Evolutionary conservation across 1,140 invertebrate species (phyloP).

Genomic region (Platyura marginata): DNA sequence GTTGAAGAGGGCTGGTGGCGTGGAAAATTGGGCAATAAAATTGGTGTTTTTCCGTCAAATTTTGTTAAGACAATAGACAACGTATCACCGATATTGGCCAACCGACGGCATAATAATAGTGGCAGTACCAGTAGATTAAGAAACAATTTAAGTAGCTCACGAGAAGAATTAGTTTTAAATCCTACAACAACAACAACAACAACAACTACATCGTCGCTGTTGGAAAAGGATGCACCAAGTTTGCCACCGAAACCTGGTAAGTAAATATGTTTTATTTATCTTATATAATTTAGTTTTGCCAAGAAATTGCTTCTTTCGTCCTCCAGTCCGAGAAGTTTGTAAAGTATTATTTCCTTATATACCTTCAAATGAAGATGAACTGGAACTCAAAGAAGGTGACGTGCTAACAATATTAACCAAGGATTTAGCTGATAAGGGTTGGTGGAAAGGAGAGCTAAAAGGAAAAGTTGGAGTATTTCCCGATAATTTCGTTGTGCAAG

Average conservation of each 20-base stretch:
- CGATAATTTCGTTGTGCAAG: conserved; percentile 83
- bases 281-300: too few species aligned
- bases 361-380: conserved; percentile 85
- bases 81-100: conserved; percentile 20
- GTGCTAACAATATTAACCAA: conserved; percentile 71
- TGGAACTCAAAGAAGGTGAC: conserved; percentile 76
- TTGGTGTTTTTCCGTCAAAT: conserved; percentile 85
- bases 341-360: conserved; percentile 77
- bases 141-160: conserved; percentile 9
- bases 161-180: conserved; percentile 9
- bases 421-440: conserved; percentile 82
- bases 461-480: conserved; percentile 87
- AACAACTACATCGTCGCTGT: background rate
- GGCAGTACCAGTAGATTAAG: conserved; percentile 3
- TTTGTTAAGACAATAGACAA: conserved; percentile 59
- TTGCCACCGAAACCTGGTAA: conserved; percentile 41
- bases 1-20: conserved; percentile 77
- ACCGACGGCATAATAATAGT: conserved; percentile 5
- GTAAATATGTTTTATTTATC: too few species aligned
- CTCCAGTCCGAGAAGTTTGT: conserved; percentile 47
- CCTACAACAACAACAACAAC: conserved; percentile 2
- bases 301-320: background rate
- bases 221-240: conserved; percentile 19
- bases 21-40: conserved; percentile 50
- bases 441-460: conserved; percentile 90